A percentile compares a stretch with the other conserved stretches of the same genome.
These are phyloP conservation scores for Solea senegalensis DNA, from an alignment of 2,113 vertebrate genomes.

Conservation along the genomic window DNA sequence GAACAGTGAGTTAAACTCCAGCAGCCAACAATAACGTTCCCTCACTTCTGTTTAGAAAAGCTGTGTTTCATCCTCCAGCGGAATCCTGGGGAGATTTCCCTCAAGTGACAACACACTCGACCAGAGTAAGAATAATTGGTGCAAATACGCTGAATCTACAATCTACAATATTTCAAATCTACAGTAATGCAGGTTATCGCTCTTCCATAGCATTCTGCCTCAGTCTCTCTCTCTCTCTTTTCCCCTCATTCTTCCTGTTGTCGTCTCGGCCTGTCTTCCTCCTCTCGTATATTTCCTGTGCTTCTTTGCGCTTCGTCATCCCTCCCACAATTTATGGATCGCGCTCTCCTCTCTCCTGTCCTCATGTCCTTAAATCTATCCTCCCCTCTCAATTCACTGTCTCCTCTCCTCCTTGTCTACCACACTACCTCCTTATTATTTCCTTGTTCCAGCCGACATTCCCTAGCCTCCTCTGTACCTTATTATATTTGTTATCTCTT, in stretches of 20 bases:
- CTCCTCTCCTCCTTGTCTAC: slow-evolving; percentile 8
- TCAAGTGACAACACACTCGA: slow-evolving; percentile 9
- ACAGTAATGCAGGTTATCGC: slow-evolving; percentile 23
- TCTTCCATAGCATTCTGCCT: slow-evolving; percentile 17
- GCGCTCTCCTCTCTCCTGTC: slow-evolving; percentile 28
- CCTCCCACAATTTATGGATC: slow-evolving; percentile 57
- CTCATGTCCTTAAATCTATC: slow-evolving; percentile 56
- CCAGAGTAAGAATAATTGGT: slow-evolving; percentile 20
- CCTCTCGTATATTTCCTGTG: slow-evolving; percentile 58
- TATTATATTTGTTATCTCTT: background rate
- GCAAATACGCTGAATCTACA: slow-evolving; percentile 24
- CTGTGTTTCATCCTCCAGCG: background rate
- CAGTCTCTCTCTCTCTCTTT: slow-evolving; percentile 6
- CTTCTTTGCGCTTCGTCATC: slow-evolving; percentile 47
- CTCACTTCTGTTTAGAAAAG: background rate
- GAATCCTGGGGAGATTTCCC: slow-evolving; percentile 7
- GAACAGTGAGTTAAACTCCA: background rate
- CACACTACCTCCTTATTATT: background rate
- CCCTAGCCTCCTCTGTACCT: background rate
- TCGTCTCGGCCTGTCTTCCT: slow-evolving; percentile 22
- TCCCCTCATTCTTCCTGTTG: slow-evolving; percentile 20
- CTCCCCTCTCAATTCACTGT: slow-evolving; percentile 37
- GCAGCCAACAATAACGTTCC: background rate
- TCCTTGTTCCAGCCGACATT: background rate
- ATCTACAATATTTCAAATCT: slow-evolving; percentile 35